Conservation (phyloP, 2,888 invertebrate genomes). For the Luffia ferchaultella region DNA sequence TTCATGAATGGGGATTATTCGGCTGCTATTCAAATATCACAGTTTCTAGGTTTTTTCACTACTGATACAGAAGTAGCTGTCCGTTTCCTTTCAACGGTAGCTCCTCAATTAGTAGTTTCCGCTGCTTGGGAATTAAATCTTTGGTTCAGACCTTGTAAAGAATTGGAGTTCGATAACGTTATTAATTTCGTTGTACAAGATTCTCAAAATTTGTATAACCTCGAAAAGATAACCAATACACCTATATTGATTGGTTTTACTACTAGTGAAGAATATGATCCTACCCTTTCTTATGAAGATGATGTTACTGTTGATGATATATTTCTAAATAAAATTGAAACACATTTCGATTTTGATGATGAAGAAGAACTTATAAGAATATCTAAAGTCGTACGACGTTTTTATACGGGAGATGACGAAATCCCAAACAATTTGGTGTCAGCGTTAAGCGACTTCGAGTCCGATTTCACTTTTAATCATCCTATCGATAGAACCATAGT, state of each 20-base stretch:
- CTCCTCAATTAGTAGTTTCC: slow-evolving; percentile 34
- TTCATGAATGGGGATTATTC: slow-evolving; percentile 36
- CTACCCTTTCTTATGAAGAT: not conserved
- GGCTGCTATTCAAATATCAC: slow-evolving; percentile 39
- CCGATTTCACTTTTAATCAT: slow-evolving; percentile 43
- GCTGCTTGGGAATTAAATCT: slow-evolving; percentile 34
- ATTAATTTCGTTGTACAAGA: slow-evolving; percentile 41
- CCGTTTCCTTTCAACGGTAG: slow-evolving; percentile 27
- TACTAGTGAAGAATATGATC: slow-evolving; percentile 26
- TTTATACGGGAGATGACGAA: slow-evolving; percentile 45
- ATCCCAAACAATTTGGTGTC: slow-evolving; percentile 25
- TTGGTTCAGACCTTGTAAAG: slow-evolving; percentile 40
- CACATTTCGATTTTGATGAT: slow-evolving; percentile 38
- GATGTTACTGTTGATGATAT: slow-evolving; percentile 22
- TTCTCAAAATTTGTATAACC: slow-evolving; percentile 37
- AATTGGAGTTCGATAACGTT: slow-evolving; percentile 44
- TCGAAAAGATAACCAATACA: slow-evolving; percentile 36
- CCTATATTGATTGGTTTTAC: slow-evolving; percentile 47
- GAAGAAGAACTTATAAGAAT: slow-evolving; percentile 26
- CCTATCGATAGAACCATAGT: slow-evolving; percentile 38
- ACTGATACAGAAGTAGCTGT: slow-evolving; percentile 37
- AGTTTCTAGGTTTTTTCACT: slow-evolving; percentile 37
- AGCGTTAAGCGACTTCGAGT: slow-evolving; percentile 35
- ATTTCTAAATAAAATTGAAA: slow-evolving; percentile 33
- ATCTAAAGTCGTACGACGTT: slow-evolving; percentile 32